Conservation (phyloP, 2,113 vertebrate species). For the Sebastes schlegelii region DNA sequence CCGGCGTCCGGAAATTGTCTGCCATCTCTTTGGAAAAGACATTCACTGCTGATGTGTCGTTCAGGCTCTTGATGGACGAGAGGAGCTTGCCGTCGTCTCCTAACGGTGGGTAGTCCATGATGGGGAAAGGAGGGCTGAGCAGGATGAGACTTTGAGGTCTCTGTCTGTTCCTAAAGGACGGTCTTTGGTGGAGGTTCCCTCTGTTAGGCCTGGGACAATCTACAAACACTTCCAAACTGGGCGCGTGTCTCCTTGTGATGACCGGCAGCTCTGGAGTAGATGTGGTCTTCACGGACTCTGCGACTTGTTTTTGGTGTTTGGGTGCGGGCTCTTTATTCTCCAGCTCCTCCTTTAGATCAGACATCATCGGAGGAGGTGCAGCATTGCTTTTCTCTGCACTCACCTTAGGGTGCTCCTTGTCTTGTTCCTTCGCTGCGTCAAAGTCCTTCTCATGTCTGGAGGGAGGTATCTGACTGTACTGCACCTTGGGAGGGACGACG, state of each 20-base stretch:
- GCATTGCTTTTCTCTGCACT: constrained; percentile 70
- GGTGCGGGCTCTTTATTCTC: constrained; percentile 83
- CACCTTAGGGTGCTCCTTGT: constrained; percentile 60
- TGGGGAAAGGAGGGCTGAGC: constrained; percentile 96
- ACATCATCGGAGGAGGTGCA: constrained; percentile 74
- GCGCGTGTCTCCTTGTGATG: constrained; percentile 87
- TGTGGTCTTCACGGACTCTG: constrained; percentile 74
- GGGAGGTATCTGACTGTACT: constrained; percentile 95
- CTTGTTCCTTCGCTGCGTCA: constrained; percentile 74
- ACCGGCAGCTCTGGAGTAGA: constrained; percentile 81
- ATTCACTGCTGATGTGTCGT: constrained; percentile 83
- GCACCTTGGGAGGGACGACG: constrained; percentile 93
- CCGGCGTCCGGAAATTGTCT: constrained; percentile 84
- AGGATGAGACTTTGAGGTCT: constrained; percentile 98
- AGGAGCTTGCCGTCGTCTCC: constrained; percentile 90
- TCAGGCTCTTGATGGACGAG: constrained; percentile 90
- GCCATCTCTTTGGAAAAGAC: constrained; percentile 86
- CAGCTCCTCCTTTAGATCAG: constrained; percentile 86
- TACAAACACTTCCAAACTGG: constrained; percentile 88
- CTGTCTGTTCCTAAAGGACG: constrained; percentile 92
- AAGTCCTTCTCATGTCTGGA: constrained; percentile 83
- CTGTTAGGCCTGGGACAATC: constrained; percentile 91
- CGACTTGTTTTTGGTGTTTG: constrained; percentile 64
- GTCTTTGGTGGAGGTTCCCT: constrained; percentile 86
- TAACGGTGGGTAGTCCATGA: constrained; percentile 92